Percentiles rank a stretch among this genome's conserved stretches.
phyloP scores from a whole-genome alignment of 2,797 vertebrate genomes.

The Aselliscus stoliczkanus region DNA sequence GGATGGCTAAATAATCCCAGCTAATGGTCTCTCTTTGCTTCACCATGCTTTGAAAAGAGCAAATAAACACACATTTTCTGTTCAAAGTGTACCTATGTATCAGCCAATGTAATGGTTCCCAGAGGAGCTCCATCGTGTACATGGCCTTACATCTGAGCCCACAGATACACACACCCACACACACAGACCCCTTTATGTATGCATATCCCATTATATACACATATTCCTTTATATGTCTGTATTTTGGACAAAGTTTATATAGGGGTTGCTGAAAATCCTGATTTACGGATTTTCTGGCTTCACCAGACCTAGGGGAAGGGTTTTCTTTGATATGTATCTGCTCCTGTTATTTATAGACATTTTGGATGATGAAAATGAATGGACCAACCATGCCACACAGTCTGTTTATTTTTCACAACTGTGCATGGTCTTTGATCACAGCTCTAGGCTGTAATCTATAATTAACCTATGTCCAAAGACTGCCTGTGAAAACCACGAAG shows the following conservation, averaged over 20 bases:
- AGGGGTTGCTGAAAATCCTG: not conserved
- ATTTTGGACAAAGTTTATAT: not conserved
- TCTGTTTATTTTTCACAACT: slow-evolving; percentile 31
- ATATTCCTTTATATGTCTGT: not conserved
- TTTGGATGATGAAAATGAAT: slow-evolving; percentile 48
- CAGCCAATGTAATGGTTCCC: not conserved
- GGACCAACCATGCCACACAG: not conserved
- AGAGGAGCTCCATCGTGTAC: not conserved
- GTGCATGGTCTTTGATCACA: slow-evolving; percentile 32
- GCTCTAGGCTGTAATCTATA: slow-evolving; percentile 37
- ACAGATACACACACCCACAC: no score
- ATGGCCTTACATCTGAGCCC: not conserved
- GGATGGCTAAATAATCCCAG: not conserved
- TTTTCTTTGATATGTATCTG: slow-evolving; percentile 28
- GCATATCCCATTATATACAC: no score
- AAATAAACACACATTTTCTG: not conserved
- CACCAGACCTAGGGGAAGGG: not conserved
- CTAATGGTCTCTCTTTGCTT: slow-evolving; percentile 24
- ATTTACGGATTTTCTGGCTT: not conserved
- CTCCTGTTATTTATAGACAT: not conserved
- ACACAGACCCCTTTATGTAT: not conserved
- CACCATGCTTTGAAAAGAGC: not conserved
- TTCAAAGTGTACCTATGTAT: not conserved
- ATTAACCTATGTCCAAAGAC: slow-evolving; percentile 32
- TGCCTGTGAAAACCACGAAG: not conserved